Percentiles rank a stretch among this genome's conserved stretches.
Conservation (phyloP, 2,888 invertebrate genomes). For the Pyrrhosoma nymphula region DNA sequence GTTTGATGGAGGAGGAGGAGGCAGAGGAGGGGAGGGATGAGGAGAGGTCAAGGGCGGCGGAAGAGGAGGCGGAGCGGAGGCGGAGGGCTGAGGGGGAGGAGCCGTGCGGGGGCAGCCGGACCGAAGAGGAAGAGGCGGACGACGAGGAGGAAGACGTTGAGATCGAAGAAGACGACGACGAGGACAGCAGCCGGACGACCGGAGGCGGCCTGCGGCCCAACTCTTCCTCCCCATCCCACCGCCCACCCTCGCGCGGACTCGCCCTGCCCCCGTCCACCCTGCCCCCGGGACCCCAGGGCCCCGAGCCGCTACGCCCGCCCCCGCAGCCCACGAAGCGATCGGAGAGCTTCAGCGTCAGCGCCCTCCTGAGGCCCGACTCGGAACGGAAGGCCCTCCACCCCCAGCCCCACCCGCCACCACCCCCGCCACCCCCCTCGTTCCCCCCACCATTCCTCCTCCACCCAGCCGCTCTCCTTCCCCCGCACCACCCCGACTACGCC, state of each 20-base stretch:
- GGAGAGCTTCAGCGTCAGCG: conserved; percentile 91
- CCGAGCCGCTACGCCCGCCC: conserved; percentile 48
- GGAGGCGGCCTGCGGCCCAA: conserved; percentile 76
- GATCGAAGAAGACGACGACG: conserved; percentile 77
- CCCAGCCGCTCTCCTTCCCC: conserved; percentile 76
- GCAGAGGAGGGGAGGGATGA: conserved; percentile 81
- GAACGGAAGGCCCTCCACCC: conserved; percentile 80
- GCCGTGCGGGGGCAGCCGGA: conserved; percentile 63
- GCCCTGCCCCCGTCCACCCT: background rate
- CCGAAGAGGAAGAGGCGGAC: conserved; percentile 68
- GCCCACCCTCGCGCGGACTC: conserved; percentile 67
- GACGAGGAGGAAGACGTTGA: conserved; percentile 74
- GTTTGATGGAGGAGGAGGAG: conserved; percentile 84
- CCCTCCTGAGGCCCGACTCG: conserved; percentile 87
- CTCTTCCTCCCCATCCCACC: conserved; percentile 75
- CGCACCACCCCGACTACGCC: conserved; percentile 80
- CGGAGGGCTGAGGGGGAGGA: background rate
- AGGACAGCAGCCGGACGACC: conserved; percentile 76
- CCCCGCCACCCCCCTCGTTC: conserved; percentile 75
- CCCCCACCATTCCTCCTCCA: conserved; percentile 69
- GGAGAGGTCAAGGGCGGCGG: conserved; percentile 72
- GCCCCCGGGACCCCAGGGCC: background rate
- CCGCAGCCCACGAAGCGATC: conserved; percentile 81
- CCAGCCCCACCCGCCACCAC: conserved; percentile 78
- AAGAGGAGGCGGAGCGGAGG: background rate